Base-by-base conservation (phyloP, 2,113 vertebrate species). In the Rostratula benghalensis region DNA sequence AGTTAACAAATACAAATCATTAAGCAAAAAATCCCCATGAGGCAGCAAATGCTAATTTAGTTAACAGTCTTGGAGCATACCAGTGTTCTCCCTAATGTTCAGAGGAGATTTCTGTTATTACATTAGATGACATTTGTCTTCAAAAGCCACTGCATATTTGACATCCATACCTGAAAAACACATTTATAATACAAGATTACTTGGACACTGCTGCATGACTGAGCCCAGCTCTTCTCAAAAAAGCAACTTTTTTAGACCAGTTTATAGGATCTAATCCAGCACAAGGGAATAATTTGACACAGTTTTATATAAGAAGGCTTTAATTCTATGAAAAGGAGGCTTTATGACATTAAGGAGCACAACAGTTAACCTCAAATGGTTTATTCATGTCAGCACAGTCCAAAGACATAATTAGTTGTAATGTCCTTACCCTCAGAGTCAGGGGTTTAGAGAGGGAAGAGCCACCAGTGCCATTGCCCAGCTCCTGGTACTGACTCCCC, bases 361-460 rank as follows among this genome's bases (percentile, higher is more conserved):
- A 41, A 95, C 95, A 96, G 90, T 93, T 95, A 96, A 90, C 86
- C 91, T 93, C 59, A 85, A 91, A 87, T 59, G 25, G 83, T 93
- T 88, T 83, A 87, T 95, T 91, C 79, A 82, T 95, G 92, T 95
- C 77, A 94, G 39, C 70, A 79, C 25, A 92, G 90, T 85, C 67
- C 61, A 68, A 85, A 96, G 83, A 94, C 31, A 3, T 89, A 93
- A 97, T 95, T 95, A 96, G 77, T 61, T 93, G 83, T 91, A 92
- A 85, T 80, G 77, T 87, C 67, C 83, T 95, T 78, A 90, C 64
- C 46, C 79, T 90, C 48, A 65, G 76, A 95, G 67, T 87, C 77
- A 84, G 78, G 28, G 21, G 50, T 92, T 82, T 91, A 79, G 50
- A 84, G 69, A 64, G 48, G 31, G 43, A 89, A 92, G 22, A 86